Percentiles rank a stretch among this genome's conserved stretches.
These are phyloP conservation scores for Microctenopoma stevenorrisi DNA, from an alignment of 2,797 vertebrate species.

Conservation along the genomic window DNA sequence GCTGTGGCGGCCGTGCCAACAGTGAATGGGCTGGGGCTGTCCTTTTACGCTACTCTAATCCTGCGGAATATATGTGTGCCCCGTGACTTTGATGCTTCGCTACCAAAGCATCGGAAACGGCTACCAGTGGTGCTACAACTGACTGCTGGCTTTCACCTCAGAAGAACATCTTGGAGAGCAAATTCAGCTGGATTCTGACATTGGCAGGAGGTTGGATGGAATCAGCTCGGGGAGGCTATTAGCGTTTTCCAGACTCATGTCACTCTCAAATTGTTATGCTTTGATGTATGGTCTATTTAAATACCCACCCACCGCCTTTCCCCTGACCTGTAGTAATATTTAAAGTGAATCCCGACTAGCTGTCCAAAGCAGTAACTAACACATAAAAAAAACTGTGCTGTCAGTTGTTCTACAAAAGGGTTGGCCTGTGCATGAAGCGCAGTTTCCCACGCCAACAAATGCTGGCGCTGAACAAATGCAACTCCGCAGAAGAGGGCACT, in stretches of 20 bases:
- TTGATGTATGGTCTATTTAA: conserved; percentile 72
- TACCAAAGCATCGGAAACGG: conserved; percentile 81
- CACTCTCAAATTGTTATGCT: conserved; percentile 69
- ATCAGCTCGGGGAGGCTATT: conserved; percentile 72
- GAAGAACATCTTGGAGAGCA: conserved; percentile 81
- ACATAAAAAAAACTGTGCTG: conserved; percentile 36
- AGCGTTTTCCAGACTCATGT: conserved; percentile 74
- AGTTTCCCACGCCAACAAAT: conserved; percentile 61
- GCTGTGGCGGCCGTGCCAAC: conserved; percentile 86
- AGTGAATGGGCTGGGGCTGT: conserved; percentile 86
- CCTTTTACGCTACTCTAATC: conserved; percentile 86
- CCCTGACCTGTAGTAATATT: conserved; percentile 71
- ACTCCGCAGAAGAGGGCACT: conserved; percentile 45
- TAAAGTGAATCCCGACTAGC: conserved; percentile 57
- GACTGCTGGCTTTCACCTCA: conserved; percentile 81
- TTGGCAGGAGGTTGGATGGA: conserved; percentile 75
- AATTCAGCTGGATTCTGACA: conserved; percentile 81
- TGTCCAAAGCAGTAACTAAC: conserved; percentile 42
- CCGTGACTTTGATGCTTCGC: conserved; percentile 84
- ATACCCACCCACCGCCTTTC: conserved; percentile 51
- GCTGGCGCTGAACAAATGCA: conserved; percentile 22
- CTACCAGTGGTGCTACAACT: conserved; percentile 74
- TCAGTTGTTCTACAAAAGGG: conserved; percentile 54
- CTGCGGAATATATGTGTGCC: conserved; percentile 82
- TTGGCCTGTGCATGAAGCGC: conserved; percentile 48